Evolutionary conservation across 2,113 vertebrate species (phyloP), one percentile per base, ranked within the genome.

Genomic region (Acrocephalus arundinaceus): DNA sequence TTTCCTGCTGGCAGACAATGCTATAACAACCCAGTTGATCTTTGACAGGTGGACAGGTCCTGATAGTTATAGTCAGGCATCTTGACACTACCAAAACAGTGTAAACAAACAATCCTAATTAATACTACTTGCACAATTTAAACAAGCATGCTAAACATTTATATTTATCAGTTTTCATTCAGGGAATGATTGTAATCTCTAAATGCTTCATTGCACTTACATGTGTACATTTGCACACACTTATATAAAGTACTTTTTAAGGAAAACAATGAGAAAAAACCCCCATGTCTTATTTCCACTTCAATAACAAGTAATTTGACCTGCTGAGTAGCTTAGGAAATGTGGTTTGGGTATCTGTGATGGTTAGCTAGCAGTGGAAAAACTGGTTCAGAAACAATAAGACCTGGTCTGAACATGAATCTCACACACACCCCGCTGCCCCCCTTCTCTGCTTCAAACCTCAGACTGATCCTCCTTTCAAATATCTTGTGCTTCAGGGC

Each of bases 1-100:
- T 98, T 98, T 98, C 98, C 96, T 96, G 96, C 93, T 92, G 96
- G 96, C 96, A 98, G 92, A 97, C 97, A 98, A 97, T 97, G 97
- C 97, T 98, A 98, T 98, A 98, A 98, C 95, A 97, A 98, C 94
- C 96, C 97, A 97, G 96, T 97, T 95, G 91, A 97, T 98, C 97
- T 97, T 96, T 98, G 98, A 98, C 98, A 99, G 98, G 97, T 98
- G 97, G 97, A 98, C 97, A 97, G 97, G 97, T 96, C 98, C 96
- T 97, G 97, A 98, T 98, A 98, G 98, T 98, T 98, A 97, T 89
- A 97, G 95, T 91, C 97, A 97, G 97, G 96, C 96, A 97, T 97
- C 94, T 97, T 97, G 97, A 97, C 97, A 96, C 94, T 89, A 97
- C 94, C 94, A 94, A 91, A 96, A 86, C 62, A 94, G 94, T 95